phyloP scores from a whole-genome alignment of 2,797 vertebrate species.

The Girardinus metallicus region DNA sequence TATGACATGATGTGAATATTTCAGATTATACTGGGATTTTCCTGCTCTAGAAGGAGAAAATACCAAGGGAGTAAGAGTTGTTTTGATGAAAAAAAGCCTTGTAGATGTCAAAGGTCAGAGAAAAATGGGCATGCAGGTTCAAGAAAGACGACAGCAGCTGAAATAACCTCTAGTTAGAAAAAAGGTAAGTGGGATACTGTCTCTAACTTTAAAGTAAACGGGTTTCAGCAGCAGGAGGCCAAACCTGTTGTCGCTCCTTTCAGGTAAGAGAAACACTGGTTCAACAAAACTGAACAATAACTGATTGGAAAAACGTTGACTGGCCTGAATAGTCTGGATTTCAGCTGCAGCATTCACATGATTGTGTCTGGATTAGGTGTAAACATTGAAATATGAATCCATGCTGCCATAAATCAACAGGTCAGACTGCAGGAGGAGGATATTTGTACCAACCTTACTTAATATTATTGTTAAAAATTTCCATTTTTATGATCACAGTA shows the following conservation, averaged over 20 bases:
- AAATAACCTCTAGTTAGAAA: background rate
- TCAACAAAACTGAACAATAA: background rate
- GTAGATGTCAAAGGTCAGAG: background rate
- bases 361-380: background rate
- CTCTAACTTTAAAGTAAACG: background rate
- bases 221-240: background rate
- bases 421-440: background rate
- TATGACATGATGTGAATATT: background rate
- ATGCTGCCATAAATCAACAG: background rate
- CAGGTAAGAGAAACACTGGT: background rate
- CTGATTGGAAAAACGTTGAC: background rate
- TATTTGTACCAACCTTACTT: background rate
- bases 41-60: background rate
- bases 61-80: background rate
- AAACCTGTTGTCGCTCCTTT: background rate
- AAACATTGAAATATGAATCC: background rate
- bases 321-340: background rate
- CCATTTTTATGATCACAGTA: background rate
- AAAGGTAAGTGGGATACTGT: background rate
- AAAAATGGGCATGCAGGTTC: background rate
- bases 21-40: background rate
- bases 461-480: background rate
- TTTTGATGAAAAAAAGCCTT: background rate
- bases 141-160: background rate
- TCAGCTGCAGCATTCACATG: background rate